Evolutionary conservation across 2,797 vertebrate genomes (phyloP).

Genomic region (Poecilia velifera): DNA sequence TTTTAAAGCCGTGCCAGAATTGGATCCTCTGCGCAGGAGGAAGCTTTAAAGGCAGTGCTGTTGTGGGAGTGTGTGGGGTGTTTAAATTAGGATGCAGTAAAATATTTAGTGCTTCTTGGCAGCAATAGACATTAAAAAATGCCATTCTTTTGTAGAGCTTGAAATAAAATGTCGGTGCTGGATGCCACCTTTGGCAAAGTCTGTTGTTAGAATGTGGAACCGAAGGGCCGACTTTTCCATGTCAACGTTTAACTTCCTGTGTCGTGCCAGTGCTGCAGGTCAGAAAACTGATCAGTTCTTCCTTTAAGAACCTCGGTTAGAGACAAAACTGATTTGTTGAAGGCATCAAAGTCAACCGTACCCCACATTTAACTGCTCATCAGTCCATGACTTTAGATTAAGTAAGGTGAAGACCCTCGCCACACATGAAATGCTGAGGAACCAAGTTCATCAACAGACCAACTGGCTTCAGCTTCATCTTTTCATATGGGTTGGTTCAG

Average conservation of each 20-base stretch:
- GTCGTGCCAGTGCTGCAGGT: conserved; percentile 29
- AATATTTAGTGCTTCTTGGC: conserved; percentile 61
- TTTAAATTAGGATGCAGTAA: conserved; percentile 49
- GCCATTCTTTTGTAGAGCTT: conserved; percentile 19
- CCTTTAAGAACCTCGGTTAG: neutral
- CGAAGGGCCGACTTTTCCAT: conserved; percentile 14
- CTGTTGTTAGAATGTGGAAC: neutral
- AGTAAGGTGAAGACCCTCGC: neutral
- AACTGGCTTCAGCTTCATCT: neutral
- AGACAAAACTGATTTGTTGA: conserved; percentile 22
- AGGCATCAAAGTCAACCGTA: conserved; percentile 29
- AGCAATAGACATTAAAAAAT: conserved; percentile 18
- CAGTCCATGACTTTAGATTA: conserved; percentile 26
- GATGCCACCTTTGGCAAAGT: neutral
- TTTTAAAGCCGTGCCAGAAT: conserved; percentile 61
- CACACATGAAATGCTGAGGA: neutral
- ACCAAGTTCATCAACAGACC: neutral
- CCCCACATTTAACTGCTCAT: conserved; percentile 31
- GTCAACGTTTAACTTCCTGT: neutral
- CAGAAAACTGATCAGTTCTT: conserved; percentile 49
- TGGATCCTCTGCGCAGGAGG: conserved; percentile 44
- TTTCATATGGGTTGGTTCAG: conserved; percentile 2
- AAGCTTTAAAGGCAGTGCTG: conserved; percentile 28
- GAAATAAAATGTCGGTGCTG: conserved; percentile 6
- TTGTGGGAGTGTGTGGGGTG: conserved; percentile 37